Evolutionary conservation across 2,888 invertebrate species (phyloP).

Genomic region (Pachydiplax longipennis): DNA sequence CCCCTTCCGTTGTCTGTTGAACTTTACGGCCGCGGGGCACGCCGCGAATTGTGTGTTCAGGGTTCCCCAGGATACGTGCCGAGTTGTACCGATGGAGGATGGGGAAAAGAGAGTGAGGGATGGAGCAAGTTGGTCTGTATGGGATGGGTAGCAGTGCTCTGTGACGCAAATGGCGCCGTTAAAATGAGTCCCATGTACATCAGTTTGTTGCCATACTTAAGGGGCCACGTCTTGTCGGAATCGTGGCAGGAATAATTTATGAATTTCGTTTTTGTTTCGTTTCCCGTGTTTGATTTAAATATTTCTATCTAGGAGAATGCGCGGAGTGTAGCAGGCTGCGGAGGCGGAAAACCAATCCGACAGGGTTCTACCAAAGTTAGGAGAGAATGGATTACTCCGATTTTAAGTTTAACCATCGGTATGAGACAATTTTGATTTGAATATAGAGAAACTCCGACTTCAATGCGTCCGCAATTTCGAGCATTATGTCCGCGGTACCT

Average conservation of each 20-base stretch:
- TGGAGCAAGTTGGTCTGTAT: background rate
- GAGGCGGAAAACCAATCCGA: background rate
- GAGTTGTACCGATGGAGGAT: slow-evolving; percentile 30
- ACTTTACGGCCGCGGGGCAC: slow-evolving; percentile 44
- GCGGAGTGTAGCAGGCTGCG: background rate
- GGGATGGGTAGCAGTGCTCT: background rate
- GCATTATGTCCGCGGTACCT: no score
- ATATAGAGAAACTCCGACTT: no score
- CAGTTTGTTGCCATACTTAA: slow-evolving; percentile 42
- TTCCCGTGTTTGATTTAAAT: background rate
- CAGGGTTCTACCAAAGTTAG: background rate
- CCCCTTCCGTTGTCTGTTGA: slow-evolving; percentile 35
- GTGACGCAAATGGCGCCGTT: slow-evolving; percentile 31
- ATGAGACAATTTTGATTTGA: no score
- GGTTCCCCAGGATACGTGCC: slow-evolving; percentile 41
- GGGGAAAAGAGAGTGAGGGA: background rate
- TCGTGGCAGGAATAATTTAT: slow-evolving; percentile 29
- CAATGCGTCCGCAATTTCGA: no score
- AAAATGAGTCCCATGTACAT: slow-evolving; percentile 44
- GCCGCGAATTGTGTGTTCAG: slow-evolving; percentile 44
- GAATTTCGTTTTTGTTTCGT: slow-evolving; percentile 13
- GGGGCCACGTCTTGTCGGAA: slow-evolving; percentile 16
- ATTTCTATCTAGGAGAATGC: background rate
- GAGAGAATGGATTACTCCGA: background rate
- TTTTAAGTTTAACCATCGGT: no score